Conservation (phyloP, 2,888 invertebrate species). For the Drosophila bunnanda region DNA sequence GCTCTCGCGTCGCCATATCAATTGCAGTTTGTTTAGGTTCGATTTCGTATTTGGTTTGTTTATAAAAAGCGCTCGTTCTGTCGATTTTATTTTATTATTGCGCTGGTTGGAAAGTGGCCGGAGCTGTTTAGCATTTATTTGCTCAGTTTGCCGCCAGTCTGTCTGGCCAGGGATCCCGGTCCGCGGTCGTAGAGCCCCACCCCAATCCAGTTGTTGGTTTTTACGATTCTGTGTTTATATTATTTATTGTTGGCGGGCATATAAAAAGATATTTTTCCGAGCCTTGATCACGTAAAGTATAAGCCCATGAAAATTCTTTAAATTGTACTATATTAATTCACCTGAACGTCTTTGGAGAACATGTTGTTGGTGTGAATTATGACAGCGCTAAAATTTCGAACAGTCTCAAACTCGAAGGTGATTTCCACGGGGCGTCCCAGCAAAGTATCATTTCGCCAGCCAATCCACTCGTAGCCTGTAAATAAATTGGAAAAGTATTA, state of each 20-base stretch:
- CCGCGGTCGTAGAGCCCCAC: neutral
- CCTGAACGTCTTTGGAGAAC: conserved; percentile 91
- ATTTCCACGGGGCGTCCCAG: conserved; percentile 89
- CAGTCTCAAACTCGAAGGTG: conserved; percentile 91
- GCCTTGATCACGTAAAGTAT: neutral
- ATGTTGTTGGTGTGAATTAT: conserved; percentile 91
- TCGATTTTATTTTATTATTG: conserved; percentile 67
- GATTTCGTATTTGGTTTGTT: conserved; percentile 71
- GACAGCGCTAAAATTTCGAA: conserved; percentile 91
- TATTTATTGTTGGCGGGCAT: conserved; percentile 38
- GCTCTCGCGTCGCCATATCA: conserved; percentile 48
- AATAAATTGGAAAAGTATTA: neutral
- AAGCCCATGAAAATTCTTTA: neutral
- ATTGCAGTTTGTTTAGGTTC: conserved; percentile 74
- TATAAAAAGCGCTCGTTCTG: conserved; percentile 55
- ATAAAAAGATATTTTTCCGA: conserved; percentile 2
- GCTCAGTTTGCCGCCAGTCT: conserved; percentile 73
- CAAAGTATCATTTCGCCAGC: conserved; percentile 90
- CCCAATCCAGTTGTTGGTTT: conserved; percentile 34
- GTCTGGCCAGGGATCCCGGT: conserved; percentile 57
- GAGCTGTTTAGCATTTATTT: conserved; percentile 72
- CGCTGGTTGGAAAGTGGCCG: conserved; percentile 18
- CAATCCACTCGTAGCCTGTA: conserved; percentile 92
- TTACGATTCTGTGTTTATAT: conserved; percentile 70
- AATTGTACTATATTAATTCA: conserved; percentile 75